Conservation (phyloP, 2,113 vertebrate genomes). For the Passerina amoena region DNA sequence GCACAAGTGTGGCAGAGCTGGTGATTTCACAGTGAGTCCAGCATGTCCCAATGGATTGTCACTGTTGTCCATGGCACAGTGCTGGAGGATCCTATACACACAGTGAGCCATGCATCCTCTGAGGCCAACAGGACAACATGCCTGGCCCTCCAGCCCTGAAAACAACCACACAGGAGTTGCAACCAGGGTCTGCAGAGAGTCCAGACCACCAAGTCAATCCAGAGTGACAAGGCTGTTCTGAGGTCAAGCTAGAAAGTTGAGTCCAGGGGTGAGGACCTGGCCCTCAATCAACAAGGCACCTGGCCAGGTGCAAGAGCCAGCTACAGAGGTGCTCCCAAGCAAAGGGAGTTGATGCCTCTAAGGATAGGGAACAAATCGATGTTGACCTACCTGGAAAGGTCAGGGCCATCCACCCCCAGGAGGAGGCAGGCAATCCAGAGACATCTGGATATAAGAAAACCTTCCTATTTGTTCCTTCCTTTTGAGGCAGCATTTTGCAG, state of each 20-base stretch:
- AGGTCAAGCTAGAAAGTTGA: neutral
- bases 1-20: neutral
- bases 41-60: accelerated
- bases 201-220: neutral
- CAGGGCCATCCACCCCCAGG: neutral
- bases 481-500: neutral
- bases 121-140: neutral
- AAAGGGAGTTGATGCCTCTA: neutral
- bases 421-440: neutral
- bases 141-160: neutral
- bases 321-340: neutral
- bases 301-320: neutral
- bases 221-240: neutral
- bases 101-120: neutral
- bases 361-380: neutral
- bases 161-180: neutral
- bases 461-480: neutral
- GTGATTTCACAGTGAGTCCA: neutral
- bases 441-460: neutral
- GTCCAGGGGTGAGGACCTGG: neutral
- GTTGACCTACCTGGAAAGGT: neutral
- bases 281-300: neutral
- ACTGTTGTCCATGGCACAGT: accelerated
- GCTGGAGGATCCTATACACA: neutral
- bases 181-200: neutral